A percentile compares a stretch with the other conserved stretches of the same genome.
These are phyloP conservation scores for Cephus rjabovi DNA, from an alignment of 2,888 invertebrate species.

Conservation along the genomic window DNA sequence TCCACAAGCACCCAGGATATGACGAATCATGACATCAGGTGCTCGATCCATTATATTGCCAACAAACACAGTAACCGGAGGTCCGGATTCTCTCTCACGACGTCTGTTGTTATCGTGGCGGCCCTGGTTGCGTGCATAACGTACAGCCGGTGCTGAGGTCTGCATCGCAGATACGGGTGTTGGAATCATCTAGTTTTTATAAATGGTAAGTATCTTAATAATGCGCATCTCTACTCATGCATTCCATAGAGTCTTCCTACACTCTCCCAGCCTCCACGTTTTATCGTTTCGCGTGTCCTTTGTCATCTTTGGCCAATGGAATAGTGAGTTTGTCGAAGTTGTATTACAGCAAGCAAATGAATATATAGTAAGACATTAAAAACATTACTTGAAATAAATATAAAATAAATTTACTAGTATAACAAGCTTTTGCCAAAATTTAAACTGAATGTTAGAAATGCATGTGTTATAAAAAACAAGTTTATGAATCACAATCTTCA, in stretches of 20 bases:
- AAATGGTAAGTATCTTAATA: slow-evolving; percentile 46
- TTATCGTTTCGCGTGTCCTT: neutral
- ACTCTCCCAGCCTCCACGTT: neutral
- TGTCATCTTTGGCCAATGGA: neutral
- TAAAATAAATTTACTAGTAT: neutral
- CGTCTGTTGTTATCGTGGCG: slow-evolving; percentile 59
- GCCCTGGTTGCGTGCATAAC: slow-evolving; percentile 59
- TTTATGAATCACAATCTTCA: neutral
- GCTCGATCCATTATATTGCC: slow-evolving; percentile 96
- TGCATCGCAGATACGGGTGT: slow-evolving; percentile 67
- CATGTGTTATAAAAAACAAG: neutral
- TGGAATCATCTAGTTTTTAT: slow-evolving; percentile 66
- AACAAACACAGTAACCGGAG: slow-evolving; percentile 96
- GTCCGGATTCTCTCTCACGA: slow-evolving; percentile 71
- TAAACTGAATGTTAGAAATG: neutral
- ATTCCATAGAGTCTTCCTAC: neutral
- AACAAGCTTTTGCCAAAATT: neutral
- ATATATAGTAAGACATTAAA: neutral
- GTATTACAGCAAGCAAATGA: neutral
- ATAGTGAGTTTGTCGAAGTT: neutral
- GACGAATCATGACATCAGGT: slow-evolving; percentile 94
- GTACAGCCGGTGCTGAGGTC: slow-evolving; percentile 62
- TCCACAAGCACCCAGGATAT: slow-evolving; percentile 93
- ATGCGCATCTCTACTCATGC: slow-evolving; percentile 50
- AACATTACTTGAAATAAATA: neutral